These are phyloP conservation scores for Urocyon cinereoargenteus DNA, from an alignment of 2,797 vertebrate species.

Conservation along the genomic window DNA sequence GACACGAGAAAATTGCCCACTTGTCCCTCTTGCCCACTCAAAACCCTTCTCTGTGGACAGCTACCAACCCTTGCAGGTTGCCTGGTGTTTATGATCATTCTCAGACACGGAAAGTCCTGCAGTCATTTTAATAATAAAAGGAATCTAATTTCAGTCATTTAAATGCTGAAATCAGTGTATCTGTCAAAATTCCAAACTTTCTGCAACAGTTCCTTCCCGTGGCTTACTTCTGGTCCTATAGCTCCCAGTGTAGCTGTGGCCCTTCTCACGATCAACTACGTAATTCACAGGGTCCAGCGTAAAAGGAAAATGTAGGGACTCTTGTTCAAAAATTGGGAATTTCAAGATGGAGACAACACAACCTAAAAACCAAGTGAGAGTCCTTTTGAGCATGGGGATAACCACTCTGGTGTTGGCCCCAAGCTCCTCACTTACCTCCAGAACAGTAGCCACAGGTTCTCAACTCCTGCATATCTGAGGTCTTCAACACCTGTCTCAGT, in stretches of 20 bases:
- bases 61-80: not conserved
- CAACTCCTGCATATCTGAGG: accelerated
- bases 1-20: not conserved
- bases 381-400: accelerated
- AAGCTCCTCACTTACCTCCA: not conserved
- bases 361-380: not conserved
- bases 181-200: not conserved
- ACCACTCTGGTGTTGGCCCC: accelerated
- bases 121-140: not conserved
- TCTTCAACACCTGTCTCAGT: not conserved
- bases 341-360: not conserved
- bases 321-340: not conserved
- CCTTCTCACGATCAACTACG: not conserved
- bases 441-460: not conserved
- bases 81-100: not conserved
- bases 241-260: not conserved
- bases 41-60: not conserved
- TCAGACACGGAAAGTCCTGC: not conserved
- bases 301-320: not conserved
- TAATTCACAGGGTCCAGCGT: not conserved
- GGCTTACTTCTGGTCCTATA: not conserved
- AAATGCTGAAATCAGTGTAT: not conserved
- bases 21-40: not conserved
- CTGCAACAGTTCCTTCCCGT: not conserved
- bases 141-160: not conserved